Evolutionary conservation across 1,140 invertebrate species (phyloP).

Genomic region (Zaprionus africanus): DNA sequence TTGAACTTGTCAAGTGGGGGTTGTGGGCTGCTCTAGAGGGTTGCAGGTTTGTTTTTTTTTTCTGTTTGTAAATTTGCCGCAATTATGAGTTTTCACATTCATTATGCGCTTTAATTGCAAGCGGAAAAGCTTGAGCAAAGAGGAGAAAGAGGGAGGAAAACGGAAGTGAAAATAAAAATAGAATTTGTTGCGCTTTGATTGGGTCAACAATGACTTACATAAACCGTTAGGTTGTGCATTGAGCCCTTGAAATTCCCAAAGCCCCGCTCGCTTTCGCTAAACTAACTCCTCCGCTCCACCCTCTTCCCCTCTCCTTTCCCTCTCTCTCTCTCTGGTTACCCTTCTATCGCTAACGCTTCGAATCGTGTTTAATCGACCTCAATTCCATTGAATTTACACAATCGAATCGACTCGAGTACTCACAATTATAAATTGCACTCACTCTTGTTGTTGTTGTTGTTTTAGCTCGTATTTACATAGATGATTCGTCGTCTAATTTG

Average conservation of each 20-base stretch:
- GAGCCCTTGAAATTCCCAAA: constrained; percentile 12
- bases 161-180: constrained; percentile 23
- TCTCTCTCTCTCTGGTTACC: neutral
- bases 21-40: constrained; percentile 6
- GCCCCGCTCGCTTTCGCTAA: constrained; percentile 5
- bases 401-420: constrained; percentile 12
- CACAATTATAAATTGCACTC: constrained; percentile 64
- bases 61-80: constrained; percentile 11
- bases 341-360: neutral
- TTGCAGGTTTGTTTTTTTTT: neutral
- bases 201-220: constrained; percentile 43
- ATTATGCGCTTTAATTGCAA: constrained; percentile 40
- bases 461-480: neutral
- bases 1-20: constrained; percentile 32
- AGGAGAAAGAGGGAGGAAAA: constrained; percentile 3
- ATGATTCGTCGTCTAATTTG: constrained; percentile 15
- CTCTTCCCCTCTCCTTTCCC: neutral
- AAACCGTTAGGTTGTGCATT: constrained; percentile 21
- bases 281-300: neutral
- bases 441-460: constrained; percentile 23
- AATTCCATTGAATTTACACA: constrained; percentile 37
- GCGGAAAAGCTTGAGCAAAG: neutral
- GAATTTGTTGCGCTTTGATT: constrained; percentile 24
- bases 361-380: constrained; percentile 44
- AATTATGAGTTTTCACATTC: constrained; percentile 27